Evolutionary conservation across 1,140 invertebrate species (phyloP), one percentile per base, ranked within the genome.

Genomic region (Lucilia sericata): DNA sequence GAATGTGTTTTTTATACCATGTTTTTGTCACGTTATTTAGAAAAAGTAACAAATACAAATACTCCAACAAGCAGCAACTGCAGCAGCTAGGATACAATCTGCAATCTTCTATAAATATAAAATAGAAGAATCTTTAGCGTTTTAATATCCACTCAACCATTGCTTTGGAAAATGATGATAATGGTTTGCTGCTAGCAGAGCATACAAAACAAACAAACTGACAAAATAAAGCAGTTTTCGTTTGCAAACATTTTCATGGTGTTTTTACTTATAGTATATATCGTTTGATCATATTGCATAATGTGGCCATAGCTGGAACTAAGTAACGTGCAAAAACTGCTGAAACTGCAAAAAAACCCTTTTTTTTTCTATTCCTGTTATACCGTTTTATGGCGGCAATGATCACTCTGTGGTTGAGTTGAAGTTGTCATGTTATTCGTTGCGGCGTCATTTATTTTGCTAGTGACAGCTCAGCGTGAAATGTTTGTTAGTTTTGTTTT

Each of bases 401-500:
- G 49, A 34, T 65, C 83, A 8, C 74, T 76, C 47, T 47, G 42
- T 74, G 60, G 12, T 30, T 47, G 42, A 80, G 65, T 70, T 21
- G 47, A 42, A 30, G 84, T 65, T 82, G 80, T 82, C 70, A 84
- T 84, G 78, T 84, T 82, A 84, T 84, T 74, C 70, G 70, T 84
- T 60, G 65, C 84, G 84, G 84, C 81, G 74, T 84, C 84, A 84
- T 84, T 84, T 84, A 84, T 84, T 84, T 81, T 82, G 81, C 70
- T 70, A 82, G 65, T 84, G 84, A 84, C 84, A 84, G 84, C 84
- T 75, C 84, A 84, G 84, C 84, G 84, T 84, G 84, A 84, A 84
- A 84, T 65, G 51, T 82, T 82, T 82, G 81, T 82, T 82, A 25
- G 42, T 80, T 80, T 70, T 19, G n/a, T 70, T n/a, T 42, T 49